These are phyloP conservation scores for Gambusia yucatana DNA, from an alignment of 2,797 vertebrate species.

Conservation along the genomic window DNA sequence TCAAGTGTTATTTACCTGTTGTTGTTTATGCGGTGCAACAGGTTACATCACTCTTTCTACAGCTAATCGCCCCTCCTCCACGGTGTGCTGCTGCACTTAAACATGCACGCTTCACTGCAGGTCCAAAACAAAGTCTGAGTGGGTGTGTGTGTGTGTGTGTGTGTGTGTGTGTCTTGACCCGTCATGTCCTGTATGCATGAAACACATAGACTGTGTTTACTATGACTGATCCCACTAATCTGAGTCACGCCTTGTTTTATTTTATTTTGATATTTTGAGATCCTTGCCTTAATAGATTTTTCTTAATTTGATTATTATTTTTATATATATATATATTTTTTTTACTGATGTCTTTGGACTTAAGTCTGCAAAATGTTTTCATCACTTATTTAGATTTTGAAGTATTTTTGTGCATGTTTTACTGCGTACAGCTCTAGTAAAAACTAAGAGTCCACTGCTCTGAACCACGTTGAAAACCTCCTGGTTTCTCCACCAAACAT, in stretches of 20 bases:
- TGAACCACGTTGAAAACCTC: too few relatives aligned
- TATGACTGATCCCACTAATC: conserved; percentile 31
- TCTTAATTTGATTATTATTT: not conserved
- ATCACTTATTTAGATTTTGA: not conserved
- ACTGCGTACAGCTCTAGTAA: too few relatives aligned
- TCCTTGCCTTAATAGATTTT: not conserved
- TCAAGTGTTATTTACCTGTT: conserved; percentile 11
- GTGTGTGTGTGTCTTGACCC: conserved; percentile 10
- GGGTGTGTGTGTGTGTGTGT: conserved; percentile 4
- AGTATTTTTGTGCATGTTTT: not conserved
- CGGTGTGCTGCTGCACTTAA: conserved; percentile 30
- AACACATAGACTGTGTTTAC: conserved; percentile 13
- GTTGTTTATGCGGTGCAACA: conserved; percentile 51
- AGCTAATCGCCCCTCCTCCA: conserved; percentile 5
- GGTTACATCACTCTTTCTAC: conserved; percentile 41
- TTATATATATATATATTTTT: not conserved
- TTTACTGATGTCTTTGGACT: not conserved
- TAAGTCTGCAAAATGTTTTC: not conserved
- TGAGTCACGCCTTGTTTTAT: conserved; percentile 30
- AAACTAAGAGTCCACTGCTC: too few relatives aligned
- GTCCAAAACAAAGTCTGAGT: conserved; percentile 30
- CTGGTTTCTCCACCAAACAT: too few relatives aligned
- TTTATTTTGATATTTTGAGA: conserved; percentile 5
- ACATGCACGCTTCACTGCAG: conserved; percentile 29
- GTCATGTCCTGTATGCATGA: not conserved